Conservation (phyloP, 2,888 invertebrate species). For the Xestoiulus laeticollis region DNA sequence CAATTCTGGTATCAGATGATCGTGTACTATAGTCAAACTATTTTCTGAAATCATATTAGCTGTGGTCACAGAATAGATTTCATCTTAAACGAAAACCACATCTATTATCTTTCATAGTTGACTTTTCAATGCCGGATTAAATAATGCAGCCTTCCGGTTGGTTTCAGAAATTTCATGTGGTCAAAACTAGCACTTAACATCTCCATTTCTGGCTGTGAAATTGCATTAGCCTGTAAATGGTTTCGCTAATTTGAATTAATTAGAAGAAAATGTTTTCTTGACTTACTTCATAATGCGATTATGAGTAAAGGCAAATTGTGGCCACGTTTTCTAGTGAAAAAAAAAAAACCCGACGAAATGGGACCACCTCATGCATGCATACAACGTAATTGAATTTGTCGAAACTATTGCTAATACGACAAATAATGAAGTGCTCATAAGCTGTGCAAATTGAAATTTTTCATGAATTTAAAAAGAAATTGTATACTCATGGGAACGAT, state of each 20-base stretch:
- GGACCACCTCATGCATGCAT: not conserved
- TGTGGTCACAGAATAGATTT: too few species aligned
- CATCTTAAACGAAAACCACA: too few species aligned
- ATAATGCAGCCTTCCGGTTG: too few species aligned
- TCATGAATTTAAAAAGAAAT: not conserved
- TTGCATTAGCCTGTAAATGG: not conserved
- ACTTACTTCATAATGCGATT: not conserved
- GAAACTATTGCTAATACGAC: not conserved
- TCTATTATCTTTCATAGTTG: too few species aligned
- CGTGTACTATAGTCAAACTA: too few species aligned
- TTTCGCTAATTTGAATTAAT: not conserved
- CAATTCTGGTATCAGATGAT: too few species aligned
- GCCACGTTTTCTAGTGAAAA: not conserved
- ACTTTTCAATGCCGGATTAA: too few species aligned
- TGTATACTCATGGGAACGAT: not conserved
- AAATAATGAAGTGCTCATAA: constrained; percentile 1
- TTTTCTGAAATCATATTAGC: too few species aligned
- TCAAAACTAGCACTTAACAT: not conserved
- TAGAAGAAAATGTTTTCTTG: not conserved
- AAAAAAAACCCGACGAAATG: not conserved
- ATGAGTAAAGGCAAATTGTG: not conserved
- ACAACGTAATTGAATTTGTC: not conserved
- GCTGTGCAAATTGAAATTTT: not conserved
- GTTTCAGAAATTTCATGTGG: not conserved
- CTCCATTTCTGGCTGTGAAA: not conserved